A percentile compares a stretch with the other conserved stretches of the same genome.
phyloP scores from a whole-genome alignment of 2,113 vertebrate genomes.

The Engystomops pustulosus region DNA sequence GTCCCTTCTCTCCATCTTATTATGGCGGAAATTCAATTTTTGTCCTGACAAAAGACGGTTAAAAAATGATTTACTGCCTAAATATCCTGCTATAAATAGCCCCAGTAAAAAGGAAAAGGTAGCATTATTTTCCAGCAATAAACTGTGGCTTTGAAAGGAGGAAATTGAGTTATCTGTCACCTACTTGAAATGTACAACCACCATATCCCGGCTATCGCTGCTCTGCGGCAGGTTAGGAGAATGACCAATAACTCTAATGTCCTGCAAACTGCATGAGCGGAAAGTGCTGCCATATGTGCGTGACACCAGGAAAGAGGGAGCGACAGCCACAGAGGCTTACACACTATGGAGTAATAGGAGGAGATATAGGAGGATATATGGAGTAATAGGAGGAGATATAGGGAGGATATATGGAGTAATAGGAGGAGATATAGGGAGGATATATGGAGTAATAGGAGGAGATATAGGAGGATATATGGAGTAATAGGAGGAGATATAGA shows the following conservation, averaged over 20 bases:
- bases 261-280: not conserved
- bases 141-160: conserved; percentile 19
- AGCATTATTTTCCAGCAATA: conserved; percentile 41
- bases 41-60: conserved; percentile 30
- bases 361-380: not conserved
- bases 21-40: conserved; percentile 22
- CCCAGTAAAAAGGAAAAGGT: conserved; percentile 8
- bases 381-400: not conserved
- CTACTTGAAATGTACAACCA: conserved; percentile 20
- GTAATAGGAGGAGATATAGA: no score
- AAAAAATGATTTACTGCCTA: conserved; percentile 53
- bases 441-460: no score
- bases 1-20: not conserved
- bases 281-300: not conserved
- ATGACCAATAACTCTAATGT: conserved; percentile 30
- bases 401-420: no score
- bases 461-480: no score
- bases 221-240: conserved; percentile 13
- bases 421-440: not conserved
- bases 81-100: conserved; percentile 44
- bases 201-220: not conserved
- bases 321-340: no score
- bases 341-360: no score
- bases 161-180: conserved; percentile 56
- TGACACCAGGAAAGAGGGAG: not conserved